These are phyloP conservation scores for Cydia pomonella DNA, from an alignment of 1,140 invertebrate species.

Conservation along the genomic window DNA sequence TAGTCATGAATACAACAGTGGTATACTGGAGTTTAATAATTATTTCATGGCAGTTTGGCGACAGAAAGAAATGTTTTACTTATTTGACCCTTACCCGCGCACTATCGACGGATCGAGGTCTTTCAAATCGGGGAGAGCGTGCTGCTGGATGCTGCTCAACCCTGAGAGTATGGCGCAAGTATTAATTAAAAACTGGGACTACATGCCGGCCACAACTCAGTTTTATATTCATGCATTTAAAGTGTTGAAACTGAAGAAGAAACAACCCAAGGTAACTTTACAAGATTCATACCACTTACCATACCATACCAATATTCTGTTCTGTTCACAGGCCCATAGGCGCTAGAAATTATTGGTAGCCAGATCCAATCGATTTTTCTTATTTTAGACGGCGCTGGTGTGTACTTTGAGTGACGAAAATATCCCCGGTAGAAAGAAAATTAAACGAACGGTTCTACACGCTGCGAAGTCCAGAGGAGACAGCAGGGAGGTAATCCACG, in stretches of 20 bases:
- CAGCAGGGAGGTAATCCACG: slow-evolving; percentile 50
- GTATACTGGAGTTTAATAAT: slow-evolving; percentile 77
- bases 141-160: slow-evolving; percentile 78
- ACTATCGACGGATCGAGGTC: slow-evolving; percentile 68
- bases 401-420: slow-evolving; percentile 74
- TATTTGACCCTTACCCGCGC: slow-evolving; percentile 80
- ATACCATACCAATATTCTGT: too few species aligned
- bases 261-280: slow-evolving; percentile 56
- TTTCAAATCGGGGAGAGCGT: slow-evolving; percentile 71
- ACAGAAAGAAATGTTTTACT: slow-evolving; percentile 80
- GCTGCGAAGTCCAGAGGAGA: slow-evolving; percentile 58
- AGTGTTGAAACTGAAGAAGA: slow-evolving; percentile 73
- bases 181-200: slow-evolving; percentile 76
- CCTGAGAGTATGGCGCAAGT: slow-evolving; percentile 71
- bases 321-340: too few species aligned
- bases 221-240: slow-evolving; percentile 81
- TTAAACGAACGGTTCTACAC: slow-evolving; percentile 50
- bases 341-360: too few species aligned
- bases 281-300: not conserved
- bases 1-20: slow-evolving; percentile 74
- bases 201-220: slow-evolving; percentile 71
- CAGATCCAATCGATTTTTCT: not conserved
- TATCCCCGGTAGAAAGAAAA: slow-evolving; percentile 57
- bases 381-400: slow-evolving; percentile 68
- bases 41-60: slow-evolving; percentile 78